Evolutionary conservation across 2,888 invertebrate genomes (phyloP), one percentile per base, ranked within the genome.

Genomic region (Lysandra coridon): DNA sequence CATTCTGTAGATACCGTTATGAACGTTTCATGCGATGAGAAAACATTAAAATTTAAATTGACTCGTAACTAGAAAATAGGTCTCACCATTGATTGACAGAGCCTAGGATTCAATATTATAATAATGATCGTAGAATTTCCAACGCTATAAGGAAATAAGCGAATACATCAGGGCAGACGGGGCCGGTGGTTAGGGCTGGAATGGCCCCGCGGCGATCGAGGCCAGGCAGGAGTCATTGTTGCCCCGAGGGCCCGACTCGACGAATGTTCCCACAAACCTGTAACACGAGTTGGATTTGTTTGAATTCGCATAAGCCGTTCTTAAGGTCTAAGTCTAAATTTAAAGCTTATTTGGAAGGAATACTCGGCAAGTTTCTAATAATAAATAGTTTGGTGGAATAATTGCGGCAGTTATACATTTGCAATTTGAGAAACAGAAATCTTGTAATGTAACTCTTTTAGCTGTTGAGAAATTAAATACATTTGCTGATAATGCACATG

Each of bases 211-310:
- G 91, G 93, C 92, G 85, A 83, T 87, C 85, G 84, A 33, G 83
- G 86, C 86, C 89, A 87, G 87, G 84, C 88, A 83, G 90, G 91
- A 91, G 88, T 91, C 91, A 84, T 85, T 85, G 88, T 90, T 89
- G 91, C 90, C 91, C 87, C 89, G 88, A 85, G 89, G 86, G 83
- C 84, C 84, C 86, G 83, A 84, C 84, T 62, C 37, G 30, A 44
- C 79, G 84, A 84, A 84, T 84, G 87, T 93, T 94, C 93, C 92
- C 93, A 93, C 92, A 88, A 88, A 86, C 80, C 85, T 84, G 79
- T 82, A 81, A 81, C 82, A 80, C 78, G 78, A 79, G 80, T 82
- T 80, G 79, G 53, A 76, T 76, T 75, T 75, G 75, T 49, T 75
- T 30, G 23, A 79, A 73, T 77, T 62, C 80, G 75, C 75, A 75